These are phyloP conservation scores for Dioctria linearis DNA, from an alignment of 2,888 invertebrate species.

Conservation along the genomic window DNA sequence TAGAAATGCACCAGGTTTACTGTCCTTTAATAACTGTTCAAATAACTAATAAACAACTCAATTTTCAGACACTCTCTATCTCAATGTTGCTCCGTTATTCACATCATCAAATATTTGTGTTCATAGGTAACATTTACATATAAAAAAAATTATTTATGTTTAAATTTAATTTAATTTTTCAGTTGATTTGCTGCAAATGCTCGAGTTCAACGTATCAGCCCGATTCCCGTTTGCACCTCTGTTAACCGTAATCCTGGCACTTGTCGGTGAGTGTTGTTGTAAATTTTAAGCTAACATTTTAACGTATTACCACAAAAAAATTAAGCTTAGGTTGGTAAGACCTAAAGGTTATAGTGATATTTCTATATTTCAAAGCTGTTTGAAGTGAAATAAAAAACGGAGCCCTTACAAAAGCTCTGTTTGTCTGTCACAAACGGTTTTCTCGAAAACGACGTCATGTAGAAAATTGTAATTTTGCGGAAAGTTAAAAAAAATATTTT, in stretches of 20 bases:
- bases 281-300: neutral
- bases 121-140: slow-evolving; percentile 85
- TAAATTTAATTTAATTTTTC: slow-evolving; percentile 70
- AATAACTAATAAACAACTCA: neutral
- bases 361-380: too few relatives aligned
- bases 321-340: too few relatives aligned
- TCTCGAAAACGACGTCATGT: too few relatives aligned
- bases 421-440: too few relatives aligned
- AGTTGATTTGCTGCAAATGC: slow-evolving; percentile 98
- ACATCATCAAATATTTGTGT: slow-evolving; percentile 99
- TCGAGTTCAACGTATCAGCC: slow-evolving; percentile 95
- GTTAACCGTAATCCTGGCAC: slow-evolving; percentile 95
- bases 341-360: too few relatives aligned
- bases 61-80: slow-evolving; percentile 95
- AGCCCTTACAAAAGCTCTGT: too few relatives aligned
- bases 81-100: slow-evolving; percentile 98
- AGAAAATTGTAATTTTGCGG: too few relatives aligned
- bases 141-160: slow-evolving; percentile 2
- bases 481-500: too few relatives aligned
- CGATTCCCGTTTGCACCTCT: slow-evolving; percentile 97
- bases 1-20: too few relatives aligned
- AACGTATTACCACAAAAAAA: too few relatives aligned
- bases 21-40: too few relatives aligned
- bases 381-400: too few relatives aligned
- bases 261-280: slow-evolving; percentile 88